A percentile compares a stretch with the other conserved stretches of the same genome.
Evolutionary conservation across 2,888 invertebrate genomes (phyloP).

Genomic region (Smittia aterrima): DNA sequence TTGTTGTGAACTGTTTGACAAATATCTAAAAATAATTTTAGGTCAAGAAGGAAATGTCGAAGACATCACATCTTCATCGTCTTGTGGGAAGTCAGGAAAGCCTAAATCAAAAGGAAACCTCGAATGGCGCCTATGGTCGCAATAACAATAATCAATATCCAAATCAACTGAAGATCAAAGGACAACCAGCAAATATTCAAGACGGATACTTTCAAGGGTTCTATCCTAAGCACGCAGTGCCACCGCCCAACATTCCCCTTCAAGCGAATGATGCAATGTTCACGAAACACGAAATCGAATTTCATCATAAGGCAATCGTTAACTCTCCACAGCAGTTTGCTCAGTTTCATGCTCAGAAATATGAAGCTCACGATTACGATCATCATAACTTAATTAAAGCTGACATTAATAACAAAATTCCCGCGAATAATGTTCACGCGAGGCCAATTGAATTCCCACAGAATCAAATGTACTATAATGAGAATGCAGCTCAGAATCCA

Average conservation of each 20-base stretch:
- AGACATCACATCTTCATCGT: conserved; percentile 46
- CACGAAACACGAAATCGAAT: conserved; percentile 40
- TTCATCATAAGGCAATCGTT: conserved; percentile 34
- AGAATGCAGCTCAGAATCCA: conserved; percentile 45
- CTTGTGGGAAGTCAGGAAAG: conserved; percentile 33
- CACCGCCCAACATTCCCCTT: conserved; percentile 42
- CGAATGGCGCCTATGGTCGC: conserved; percentile 7
- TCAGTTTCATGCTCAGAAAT: conserved; percentile 45
- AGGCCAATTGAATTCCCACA: conserved; percentile 43
- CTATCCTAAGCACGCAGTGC: conserved; percentile 47
- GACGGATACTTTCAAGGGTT: conserved; percentile 50
- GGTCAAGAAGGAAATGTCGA: conserved; percentile 53
- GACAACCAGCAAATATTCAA: conserved; percentile 42
- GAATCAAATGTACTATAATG: conserved; percentile 39
- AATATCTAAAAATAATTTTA: conserved; percentile 43
- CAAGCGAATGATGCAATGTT: conserved; percentile 29
- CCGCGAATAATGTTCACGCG: conserved; percentile 46
- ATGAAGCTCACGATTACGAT: conserved; percentile 49
- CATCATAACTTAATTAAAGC: conserved; percentile 44
- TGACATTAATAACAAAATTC: conserved; percentile 45
- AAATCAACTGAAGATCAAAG: conserved; percentile 34
- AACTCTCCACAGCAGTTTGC: conserved; percentile 39
- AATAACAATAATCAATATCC: conserved; percentile 36
- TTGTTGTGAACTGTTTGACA: not conserved
- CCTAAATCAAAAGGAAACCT: conserved; percentile 43